Percentiles rank a stretch among this genome's conserved stretches.
phyloP scores from a whole-genome alignment of 2,797 vertebrate species.

The Tinamus major region DNA sequence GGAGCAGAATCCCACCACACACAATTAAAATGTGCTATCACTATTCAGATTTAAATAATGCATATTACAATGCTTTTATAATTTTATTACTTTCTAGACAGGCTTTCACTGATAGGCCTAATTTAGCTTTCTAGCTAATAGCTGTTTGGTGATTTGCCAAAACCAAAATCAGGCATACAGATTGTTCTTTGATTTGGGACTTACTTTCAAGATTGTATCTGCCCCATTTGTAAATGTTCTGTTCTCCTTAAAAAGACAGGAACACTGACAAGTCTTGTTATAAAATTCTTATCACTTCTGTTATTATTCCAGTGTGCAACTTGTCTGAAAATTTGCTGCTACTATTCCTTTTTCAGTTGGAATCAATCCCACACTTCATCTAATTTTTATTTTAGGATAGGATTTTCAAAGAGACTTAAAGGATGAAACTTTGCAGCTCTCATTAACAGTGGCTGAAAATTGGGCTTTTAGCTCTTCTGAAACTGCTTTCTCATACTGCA shows the following conservation, averaged over 20 bases:
- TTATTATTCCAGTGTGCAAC: conserved; percentile 23
- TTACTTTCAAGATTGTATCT: conserved; percentile 55
- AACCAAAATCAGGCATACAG: conserved; percentile 9
- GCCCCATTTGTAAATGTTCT: conserved; percentile 45
- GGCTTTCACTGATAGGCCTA: conserved; percentile 21
- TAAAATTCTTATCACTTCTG: conserved; percentile 17
- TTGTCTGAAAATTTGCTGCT: conserved; percentile 25
- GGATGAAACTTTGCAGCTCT: conserved; percentile 38
- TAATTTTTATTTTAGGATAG: conserved; percentile 53
- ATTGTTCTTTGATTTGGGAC: conserved; percentile 40
- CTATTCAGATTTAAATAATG: conserved; percentile 47
- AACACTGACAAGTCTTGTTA: conserved; percentile 6
- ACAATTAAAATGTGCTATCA: conserved; percentile 4
- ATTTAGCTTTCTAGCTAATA: conserved; percentile 50
- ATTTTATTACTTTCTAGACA: conserved; percentile 22
- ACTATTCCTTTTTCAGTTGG: neutral
- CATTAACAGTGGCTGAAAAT: neutral
- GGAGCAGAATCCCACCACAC: neutral
- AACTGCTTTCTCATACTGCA: conserved; percentile 6
- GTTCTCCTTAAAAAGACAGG: conserved; percentile 31
- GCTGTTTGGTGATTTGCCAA: conserved; percentile 47
- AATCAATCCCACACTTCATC: conserved; percentile 38
- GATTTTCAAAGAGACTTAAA: conserved; percentile 37
- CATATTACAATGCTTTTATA: conserved; percentile 17
- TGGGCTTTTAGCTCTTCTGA: conserved; percentile 37